Base-by-base conservation (phyloP, 2,113 vertebrate species). In the Noturus placidus region DNA sequence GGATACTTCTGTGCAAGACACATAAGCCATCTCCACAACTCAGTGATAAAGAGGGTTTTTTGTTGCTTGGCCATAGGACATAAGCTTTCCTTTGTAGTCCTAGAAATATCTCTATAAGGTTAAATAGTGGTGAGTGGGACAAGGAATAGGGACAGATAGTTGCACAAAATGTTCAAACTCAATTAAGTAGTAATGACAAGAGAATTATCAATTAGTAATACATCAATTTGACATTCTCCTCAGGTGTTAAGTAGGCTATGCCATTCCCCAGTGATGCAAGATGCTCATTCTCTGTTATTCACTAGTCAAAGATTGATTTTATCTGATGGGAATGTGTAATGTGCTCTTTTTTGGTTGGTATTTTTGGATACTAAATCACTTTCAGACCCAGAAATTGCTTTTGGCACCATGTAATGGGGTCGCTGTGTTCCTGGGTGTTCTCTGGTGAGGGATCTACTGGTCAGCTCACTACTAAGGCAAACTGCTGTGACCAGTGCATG, bases 331-430 rank as follows among this genome's bases (percentile, higher is more conserved):
- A 65, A 42, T 57, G 56, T 77, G 30, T 56, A 46, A 38, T 69
- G 59, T 22, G 25, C 74, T 89, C 30, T 87, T 35, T 63, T 46
- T 86, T 63, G 84, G 94, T 27, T 94, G 94, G 93, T 95, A 92
- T 89, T 95, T 94, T 9, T 93, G 94, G 52, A 77, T 79, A 25
- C 90, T 95, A 61, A 94, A 93, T 5, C 92, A 93, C 17, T 92
- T 91, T 0, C 93, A 96, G 84, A 91, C 93, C 0, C 14, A 63
- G 6, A 92, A 88, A 42, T 85, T 84, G n/a, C 92, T 95, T 15
- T 89, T 94, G 88, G 92, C 91, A 0, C 17, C 76, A 0, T 89
- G 87, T 42, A 93, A 90, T 3, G 35, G n/a, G 0, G 86, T 30
- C 0, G 93, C 94, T 0, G 59, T 94, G 54, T 95, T 94, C 87